Evolutionary conservation across 92 coral and sea anemone species (phyloP).

Genomic region (Zoanthus gigantus): DNA sequence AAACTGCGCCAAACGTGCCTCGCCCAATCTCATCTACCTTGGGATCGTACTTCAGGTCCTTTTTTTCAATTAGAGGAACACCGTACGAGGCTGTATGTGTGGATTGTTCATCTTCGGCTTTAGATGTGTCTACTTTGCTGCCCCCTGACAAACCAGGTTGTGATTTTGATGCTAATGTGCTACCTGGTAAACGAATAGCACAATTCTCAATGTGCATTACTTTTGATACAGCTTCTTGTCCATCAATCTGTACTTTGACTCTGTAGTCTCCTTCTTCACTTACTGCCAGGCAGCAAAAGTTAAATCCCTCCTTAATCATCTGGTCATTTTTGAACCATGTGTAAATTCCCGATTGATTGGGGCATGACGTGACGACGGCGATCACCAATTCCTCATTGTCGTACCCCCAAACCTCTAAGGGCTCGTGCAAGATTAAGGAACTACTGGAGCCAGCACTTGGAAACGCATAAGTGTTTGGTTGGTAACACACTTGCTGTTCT

Average conservation of each 20-base stretch:
- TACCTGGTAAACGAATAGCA: not conserved
- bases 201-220: slow-evolving; percentile 27
- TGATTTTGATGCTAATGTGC: not conserved
- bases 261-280: slow-evolving; percentile 38
- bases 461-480: slow-evolving; percentile 15
- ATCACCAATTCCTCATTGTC: slow-evolving; percentile 39
- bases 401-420: slow-evolving; percentile 43
- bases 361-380: slow-evolving; percentile 38
- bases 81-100: not conserved
- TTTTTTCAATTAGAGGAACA: not conserved
- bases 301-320: slow-evolving; percentile 24
- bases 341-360: not conserved
- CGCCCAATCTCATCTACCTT: slow-evolving; percentile 35
- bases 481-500: not conserved
- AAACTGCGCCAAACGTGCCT: slow-evolving; percentile 27
- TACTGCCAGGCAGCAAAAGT: slow-evolving; percentile 46
- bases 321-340: slow-evolving; percentile 34
- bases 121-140: not conserved
- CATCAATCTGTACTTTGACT: slow-evolving; percentile 39
- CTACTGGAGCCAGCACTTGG: not conserved
- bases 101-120: not conserved
- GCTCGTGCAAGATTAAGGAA: slow-evolving; percentile 31
- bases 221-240: slow-evolving; percentile 28
- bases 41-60: slow-evolving; percentile 36
- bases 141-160: not conserved